Conservation (phyloP, 2,113 vertebrate genomes). For the Vicugna pacos region DNA sequence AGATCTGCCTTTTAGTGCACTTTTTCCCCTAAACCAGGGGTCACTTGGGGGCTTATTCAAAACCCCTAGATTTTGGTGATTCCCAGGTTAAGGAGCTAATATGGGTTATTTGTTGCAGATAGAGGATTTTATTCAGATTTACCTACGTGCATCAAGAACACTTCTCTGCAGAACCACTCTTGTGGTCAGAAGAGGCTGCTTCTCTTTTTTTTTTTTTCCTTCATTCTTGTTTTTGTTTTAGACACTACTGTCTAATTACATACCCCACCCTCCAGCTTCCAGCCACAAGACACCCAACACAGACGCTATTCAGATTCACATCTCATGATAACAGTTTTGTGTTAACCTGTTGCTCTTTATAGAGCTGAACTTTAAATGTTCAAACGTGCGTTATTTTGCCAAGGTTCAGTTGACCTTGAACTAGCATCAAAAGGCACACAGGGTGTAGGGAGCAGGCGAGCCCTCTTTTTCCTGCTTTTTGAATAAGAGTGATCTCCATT, state of each 20-base stretch:
- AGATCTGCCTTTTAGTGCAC: slow-evolving; percentile 83
- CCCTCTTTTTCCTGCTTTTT: not conserved
- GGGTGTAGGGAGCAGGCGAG: not conserved
- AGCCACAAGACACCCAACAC: slow-evolving; percentile 46
- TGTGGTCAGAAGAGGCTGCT: slow-evolving; percentile 7
- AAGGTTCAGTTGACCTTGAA: not conserved
- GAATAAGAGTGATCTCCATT: not conserved
- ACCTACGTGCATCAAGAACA: slow-evolving; percentile 74
- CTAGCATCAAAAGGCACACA: not conserved
- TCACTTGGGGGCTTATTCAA: slow-evolving; percentile 82
- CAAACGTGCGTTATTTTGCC: not conserved
- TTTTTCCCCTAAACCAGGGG: slow-evolving; percentile 71
- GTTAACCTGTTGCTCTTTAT: slow-evolving; percentile 76
- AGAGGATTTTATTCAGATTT: slow-evolving; percentile 74
- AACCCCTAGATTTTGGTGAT: slow-evolving; percentile 83
- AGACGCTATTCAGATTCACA: slow-evolving; percentile 53
- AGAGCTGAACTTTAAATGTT: not conserved
- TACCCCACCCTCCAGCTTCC: slow-evolving; percentile 63
- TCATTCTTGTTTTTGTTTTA: slow-evolving; percentile 28
- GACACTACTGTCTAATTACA: slow-evolving; percentile 77
- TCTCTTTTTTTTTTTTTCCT: slow-evolving; percentile 45
- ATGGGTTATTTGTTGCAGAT: slow-evolving; percentile 78
- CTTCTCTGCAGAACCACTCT: slow-evolving; percentile 72
- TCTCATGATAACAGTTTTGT: slow-evolving; percentile 52
- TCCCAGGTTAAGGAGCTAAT: slow-evolving; percentile 76